A percentile compares a stretch with the other conserved stretches of the same genome.
Conservation (phyloP, 2,113 vertebrate species). For the sheep (Ovis aries) region ARS-UI_Ramb_v3.0 NC_056067.1:23368001-23368500, state of each 20-base stretch:
- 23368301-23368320: not conserved
- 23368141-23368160: not conserved
- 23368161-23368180: accelerated
- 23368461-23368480: too few relatives aligned
- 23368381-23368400: not conserved
- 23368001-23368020: not conserved
- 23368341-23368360: not conserved
- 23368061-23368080: accelerated
- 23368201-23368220: not conserved
- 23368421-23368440: not conserved
- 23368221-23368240: not conserved
- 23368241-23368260: accelerated
- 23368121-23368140: not conserved
- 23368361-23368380: not conserved
- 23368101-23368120: not conserved
- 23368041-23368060: accelerated
- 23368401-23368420: accelerated
- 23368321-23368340: not conserved
- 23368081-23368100: not conserved
- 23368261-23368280: not conserved
- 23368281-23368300: not conserved
- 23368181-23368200: accelerated
- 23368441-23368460: accelerated
- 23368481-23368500: not conserved
- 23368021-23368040: accelerated